Evolutionary conservation across 2,888 invertebrate genomes (phyloP), one percentile per base, ranked within the genome.

Genomic region (Copidosoma aretas): DNA sequence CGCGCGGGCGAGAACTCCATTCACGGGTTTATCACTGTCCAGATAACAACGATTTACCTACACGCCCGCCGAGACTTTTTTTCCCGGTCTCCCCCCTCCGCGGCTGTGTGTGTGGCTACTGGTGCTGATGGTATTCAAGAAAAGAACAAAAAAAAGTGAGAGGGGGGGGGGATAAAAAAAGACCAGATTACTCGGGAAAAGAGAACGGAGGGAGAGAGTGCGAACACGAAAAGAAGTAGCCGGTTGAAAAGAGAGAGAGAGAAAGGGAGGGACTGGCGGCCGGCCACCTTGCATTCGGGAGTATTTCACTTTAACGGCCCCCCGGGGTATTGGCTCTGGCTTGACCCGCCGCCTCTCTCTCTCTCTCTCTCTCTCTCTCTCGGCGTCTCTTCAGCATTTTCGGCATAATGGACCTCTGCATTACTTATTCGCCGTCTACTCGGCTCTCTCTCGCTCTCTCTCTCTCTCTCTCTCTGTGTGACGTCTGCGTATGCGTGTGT

Each of bases 41-140:
- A 82, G 84, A 83, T 84, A 84, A 83, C 83, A 80, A 83, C 84
- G 84, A 84, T 83, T 84, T 84, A 84, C 84, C 84, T 83, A 83
- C 77, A 78, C 73, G 74, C 71, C 71, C 71, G 71, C 73, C 75
- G 73, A 72, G 73, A 73, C 24, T n/a, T n/a, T n/a, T n/a, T n/a
- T n/a, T n/a, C n/a, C n/a, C n/a, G n/a, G n/a, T n/a, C n/a, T 49
- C 19, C 10, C 49, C 3, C 60, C 74, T 10, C 17, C 10, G 10
- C 10, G 5, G 32, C 32, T 32, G 32, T 32, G 32, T 8, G 32
- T 32, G 32, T 8, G 32, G 32, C 32, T 32, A 32, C 32, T 32
- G 32, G 4, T 32, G 32, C 32, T 32, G 32, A 3, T 32, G 32
- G 32, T 49, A n/a, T 10, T 10, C n/a, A 10, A 73, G 66, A 71